Conservation (phyloP, 2,888 invertebrate genomes). For the Metellina segmentata region DNA sequence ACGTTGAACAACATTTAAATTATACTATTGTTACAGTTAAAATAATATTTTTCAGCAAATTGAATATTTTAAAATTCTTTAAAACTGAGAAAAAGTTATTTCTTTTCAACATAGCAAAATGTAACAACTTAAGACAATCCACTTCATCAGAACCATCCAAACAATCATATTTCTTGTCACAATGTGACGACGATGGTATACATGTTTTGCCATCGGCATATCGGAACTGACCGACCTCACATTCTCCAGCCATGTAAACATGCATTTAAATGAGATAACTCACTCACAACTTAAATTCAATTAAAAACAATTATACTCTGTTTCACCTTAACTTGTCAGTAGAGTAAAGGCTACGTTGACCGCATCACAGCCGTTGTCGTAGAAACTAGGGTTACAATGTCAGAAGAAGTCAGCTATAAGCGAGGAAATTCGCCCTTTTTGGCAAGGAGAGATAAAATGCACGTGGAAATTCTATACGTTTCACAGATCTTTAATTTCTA, state of each 20-base stretch:
- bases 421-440: no score
- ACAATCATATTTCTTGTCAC: constrained; percentile 83
- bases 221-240: constrained; percentile 74
- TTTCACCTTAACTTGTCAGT: no score
- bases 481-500: no score
- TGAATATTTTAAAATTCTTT: background rate
- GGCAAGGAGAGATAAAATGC: no score
- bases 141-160: constrained; percentile 83
- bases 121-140: constrained; percentile 80
- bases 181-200: constrained; percentile 75
- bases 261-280: background rate
- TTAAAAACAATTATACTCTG: no score
- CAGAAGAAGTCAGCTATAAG: no score
- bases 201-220: constrained; percentile 78
- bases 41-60: background rate
- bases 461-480: no score
- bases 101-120: background rate
- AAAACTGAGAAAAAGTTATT: no score
- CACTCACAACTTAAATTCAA: background rate
- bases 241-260: constrained; percentile 61
- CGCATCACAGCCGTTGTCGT: no score
- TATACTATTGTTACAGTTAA: background rate
- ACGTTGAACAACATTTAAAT: no score
- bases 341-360: no score
- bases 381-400: no score